Base-by-base conservation (phyloP, 2,113 vertebrate genomes). In the Ovibos moschatus region DNA sequence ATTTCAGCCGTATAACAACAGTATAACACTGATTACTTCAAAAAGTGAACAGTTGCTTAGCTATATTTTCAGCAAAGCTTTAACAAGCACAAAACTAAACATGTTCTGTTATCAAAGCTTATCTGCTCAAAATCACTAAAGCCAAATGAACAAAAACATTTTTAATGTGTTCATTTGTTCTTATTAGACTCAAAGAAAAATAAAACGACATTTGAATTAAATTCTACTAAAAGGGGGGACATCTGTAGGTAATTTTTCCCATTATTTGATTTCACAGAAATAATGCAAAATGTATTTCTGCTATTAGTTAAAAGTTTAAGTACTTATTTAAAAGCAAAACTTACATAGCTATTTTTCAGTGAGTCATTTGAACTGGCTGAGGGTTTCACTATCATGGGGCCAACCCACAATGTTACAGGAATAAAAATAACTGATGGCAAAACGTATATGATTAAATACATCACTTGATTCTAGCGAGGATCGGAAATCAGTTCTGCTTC, bases 61-160 rank as follows among this genome's bases (percentile, higher is more conserved):
- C 19, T 87, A 27, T 25, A n/a, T 82, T 92, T 87, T 91, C 79
- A 89, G 53, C 51, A 91, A 97, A 79, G 71, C n/a, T 87, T 94
- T 94, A 67, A 50, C 51, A 55, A 92, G 36, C 12, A 45, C 55
- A 94, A 82, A 92, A 79, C 23, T 78, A 85, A 92, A 43, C 55
- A 86, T 33, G 45, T 10, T 85, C 74, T 97, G 27, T 93, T 93
- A 91, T 74, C 55, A 83, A 94, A 97, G 67, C n/a, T 91, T 86
- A 83, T 84, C 57, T 74, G 58, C 76, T 95, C 88, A 78, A 87
- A 79, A 86, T 88, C 43, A 83, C 71, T 93, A 93, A 92, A 95
- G 36, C 13, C 55, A 89, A 94, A 43, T 93, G n/a, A 96, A 55
- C 8, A 83, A 85, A 62, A 84, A 60, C n/a, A 43, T 76, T 57